Base-by-base conservation (phyloP, 1,140 invertebrate genomes). In the Brachystomella parvula region DNA sequence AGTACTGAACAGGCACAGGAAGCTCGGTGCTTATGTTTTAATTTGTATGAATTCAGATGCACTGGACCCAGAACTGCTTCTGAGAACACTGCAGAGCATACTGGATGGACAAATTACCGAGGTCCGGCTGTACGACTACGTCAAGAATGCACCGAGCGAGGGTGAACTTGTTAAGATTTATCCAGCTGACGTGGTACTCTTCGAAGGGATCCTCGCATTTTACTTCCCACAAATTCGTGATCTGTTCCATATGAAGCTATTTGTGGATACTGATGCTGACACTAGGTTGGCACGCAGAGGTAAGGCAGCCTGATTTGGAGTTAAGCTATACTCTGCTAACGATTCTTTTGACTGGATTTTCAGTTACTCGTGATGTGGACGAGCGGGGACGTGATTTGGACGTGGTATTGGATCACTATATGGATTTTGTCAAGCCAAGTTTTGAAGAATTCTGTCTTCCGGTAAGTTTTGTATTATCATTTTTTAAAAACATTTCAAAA, bases 401-500 rank as follows among this genome's bases (percentile, higher is more conserved):
- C 75, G 88, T 94, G 72, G 93, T 98, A 47, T 81, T 99, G 21
- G 89, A 89, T 76, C 94, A 98, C 76, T 99, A 99, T 78, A 96
- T 94, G 83, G 93, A 89, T 75, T 94, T 90, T 77, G 96, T 98
- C 0, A 98, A 99, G 77, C 96, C 96, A 44, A 95, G 96, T 1
- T 99, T 99, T 81, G 96, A 99, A 79, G 96, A 99, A 78, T 99
- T 99, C 81, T 99, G 96, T 78, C 84, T 95, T 72, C 96, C 96
- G 49, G 91, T 94, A 82, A 86, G 49, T 28, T 1, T n/a, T 26
- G 30, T 3, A 49, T 63, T 32, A 62, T 63, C 32, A 26, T 56
- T 66, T 24, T 61, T 47, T 9, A 33, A 53, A 26, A n/a, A 58
- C 15, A 2, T 1, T 56, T 21, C 15, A 26, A 3, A 21, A 26